Base-by-base conservation (phyloP, 2,888 invertebrate genomes). In the Epicampocera succincta region DNA sequence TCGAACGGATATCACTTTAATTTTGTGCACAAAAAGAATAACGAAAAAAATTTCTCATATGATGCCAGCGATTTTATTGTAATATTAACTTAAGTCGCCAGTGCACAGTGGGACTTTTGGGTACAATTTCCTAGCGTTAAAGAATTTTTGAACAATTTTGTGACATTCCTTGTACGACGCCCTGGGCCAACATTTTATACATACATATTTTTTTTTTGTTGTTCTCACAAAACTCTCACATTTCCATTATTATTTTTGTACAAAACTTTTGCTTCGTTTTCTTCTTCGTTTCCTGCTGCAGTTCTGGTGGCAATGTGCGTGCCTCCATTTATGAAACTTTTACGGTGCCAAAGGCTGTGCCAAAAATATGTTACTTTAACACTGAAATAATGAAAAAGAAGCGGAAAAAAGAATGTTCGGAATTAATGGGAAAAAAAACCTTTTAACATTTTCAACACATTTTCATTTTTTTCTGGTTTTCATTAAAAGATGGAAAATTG, bases 291-390 rank as follows among this genome's bases (percentile, higher is more conserved):
- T 17, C 33, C 56, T 15, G 1, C 1, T 19, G 13, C 8, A 3
- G 21, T 29, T 11, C 9, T 25, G 52, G 19, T 63, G n/a, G 2
- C 15, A 50, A 19, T 21, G 17, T 40, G 33, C 42, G 9, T 17
- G 21, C 29, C 48, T 40, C 1, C 19, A 21, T 68, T 81, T 58
- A 56, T 68, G 68, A 48, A 74, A 76, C 42, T 81, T 60, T 25
- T 66, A 54, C 63, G 61, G 56, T 61, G 75, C 75, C 71, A 73
- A 72, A 68, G 76, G 72, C 72, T 11, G 68, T 73, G 76, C 68
- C 72, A 68, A 72, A 76, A 81, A 81, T 76, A 38, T 76, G 61
- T 76, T 76, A 61, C 75, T 56, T 71, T 60, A 75, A 40, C 61
- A 44, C 56, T 4, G 21, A 76, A 76, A n/a, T n/a, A n/a, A 69